Percentiles rank a stretch among this genome's conserved stretches.
phyloP scores from a whole-genome alignment of 2,888 invertebrate genomes.

The Pollenia labialis region DNA sequence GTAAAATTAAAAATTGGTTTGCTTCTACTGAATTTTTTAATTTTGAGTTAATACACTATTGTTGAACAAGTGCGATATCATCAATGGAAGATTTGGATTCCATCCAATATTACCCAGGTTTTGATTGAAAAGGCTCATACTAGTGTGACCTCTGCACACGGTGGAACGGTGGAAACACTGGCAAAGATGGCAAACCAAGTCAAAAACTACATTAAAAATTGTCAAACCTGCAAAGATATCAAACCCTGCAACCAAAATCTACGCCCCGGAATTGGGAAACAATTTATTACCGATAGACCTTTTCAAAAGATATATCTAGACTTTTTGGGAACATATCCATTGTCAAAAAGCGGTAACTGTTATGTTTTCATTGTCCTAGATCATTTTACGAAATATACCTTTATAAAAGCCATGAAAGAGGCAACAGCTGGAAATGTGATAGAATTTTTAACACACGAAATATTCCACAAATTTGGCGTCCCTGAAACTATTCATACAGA shows the following conservation, averaged over 20 bases:
- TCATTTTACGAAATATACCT: not conserved
- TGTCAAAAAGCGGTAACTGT: not conserved
- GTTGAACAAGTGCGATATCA: too few species aligned
- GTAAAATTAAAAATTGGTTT: too few species aligned
- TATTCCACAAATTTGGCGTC: too few species aligned
- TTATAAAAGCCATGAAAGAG: not conserved
- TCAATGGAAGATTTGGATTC: too few species aligned
- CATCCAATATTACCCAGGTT: too few species aligned
- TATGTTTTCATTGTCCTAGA: not conserved
- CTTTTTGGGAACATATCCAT: not conserved
- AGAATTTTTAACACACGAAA: not conserved
- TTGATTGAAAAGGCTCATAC: too few species aligned
- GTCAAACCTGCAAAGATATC: slow-evolving; percentile 4
- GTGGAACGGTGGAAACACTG: too few species aligned
- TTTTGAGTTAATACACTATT: too few species aligned
- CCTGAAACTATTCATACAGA: too few species aligned
- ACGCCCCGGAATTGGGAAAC: not conserved
- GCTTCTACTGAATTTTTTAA: too few species aligned
- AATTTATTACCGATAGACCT: not conserved
- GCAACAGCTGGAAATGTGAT: not conserved
- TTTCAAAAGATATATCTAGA: slow-evolving; percentile 4
- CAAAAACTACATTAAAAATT: not conserved
- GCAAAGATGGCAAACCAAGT: not conserved
- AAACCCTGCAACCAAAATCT: slow-evolving; percentile 1
- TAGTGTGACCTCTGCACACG: too few species aligned